Evolutionary conservation across 2,797 vertebrate genomes (phyloP), one percentile per base, ranked within the genome.

Genomic region (Pelobates cultripes): DNA sequence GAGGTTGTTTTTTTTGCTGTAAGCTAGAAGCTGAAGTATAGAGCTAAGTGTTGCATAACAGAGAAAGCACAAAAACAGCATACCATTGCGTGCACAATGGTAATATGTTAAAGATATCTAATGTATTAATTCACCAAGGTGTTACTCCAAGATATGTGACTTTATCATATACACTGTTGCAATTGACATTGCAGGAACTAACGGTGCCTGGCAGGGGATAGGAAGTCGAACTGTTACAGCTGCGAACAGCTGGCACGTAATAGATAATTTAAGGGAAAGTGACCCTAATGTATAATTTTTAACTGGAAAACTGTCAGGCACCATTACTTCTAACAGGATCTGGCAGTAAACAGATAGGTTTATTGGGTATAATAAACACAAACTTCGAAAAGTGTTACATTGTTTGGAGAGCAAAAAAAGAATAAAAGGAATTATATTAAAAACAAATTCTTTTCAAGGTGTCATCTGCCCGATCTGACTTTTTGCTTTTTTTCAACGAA

Each of bases 211-310:
- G 88, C 90, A 90, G 79, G 15, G 86, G 86, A 86, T 89, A 89
- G 89, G 91, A 90, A 91, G 86, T 78, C 85, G 89, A 86, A 81
- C 82, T 86, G 43, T 77, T 90, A 89, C 88, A 87, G 90, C 91
- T 89, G 91, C 79, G 92, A 94, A 93, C 93, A 94, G 92, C 94
- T 94, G 94, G 93, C 89, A 88, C 86, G 91, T 93, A 92, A 93
- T 92, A 92, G 93, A 93, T 93, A 93, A 93, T 94, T 93, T 93
- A 92, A 92, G 88, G 88, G 89, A 94, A 94, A 94, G 92, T 93
- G 93, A 93, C 93, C 94, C 92, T 94, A 88, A 94, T 93, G 92
- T 92, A 87, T 92, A 93, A 93, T 94, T 94, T 94, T 94, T 93
- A 93, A 93, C 92, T 93, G 91, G 93, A 90, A 91, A 93, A 92